Evolutionary conservation across 2,113 vertebrate genomes (phyloP), one percentile per base, ranked within the genome.

Genomic region (Myrmecobius fasciatus): DNA sequence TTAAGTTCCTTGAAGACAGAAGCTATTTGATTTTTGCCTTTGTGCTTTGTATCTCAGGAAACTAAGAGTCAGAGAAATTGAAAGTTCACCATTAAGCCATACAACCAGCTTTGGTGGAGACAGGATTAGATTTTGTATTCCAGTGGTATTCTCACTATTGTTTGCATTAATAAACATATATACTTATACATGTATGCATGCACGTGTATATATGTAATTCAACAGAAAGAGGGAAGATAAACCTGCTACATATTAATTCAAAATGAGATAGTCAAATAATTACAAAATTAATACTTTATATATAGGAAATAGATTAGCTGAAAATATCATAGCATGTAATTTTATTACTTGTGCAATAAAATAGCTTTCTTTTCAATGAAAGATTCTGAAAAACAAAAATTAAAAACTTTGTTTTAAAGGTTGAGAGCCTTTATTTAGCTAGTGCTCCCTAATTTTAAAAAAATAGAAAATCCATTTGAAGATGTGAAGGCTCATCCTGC

Each of bases 401-500:
- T 17, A 67, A 43, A 43, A 75, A 1, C 7, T 75, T 22, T 75
- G 17, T 20, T 83, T 43, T 83, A 17, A 83, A 83, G n/a, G 17
- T 67, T 67, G n/a, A 43, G 67, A 43, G 36, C n/a, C n/a, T 83
- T 83, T 83, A 83, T 43, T 22, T 83, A 43, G 36, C 20, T 83
- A 43, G 43, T 43, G 67, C 6, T 83, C n/a, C 67, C 36, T 43
- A 83, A 43, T 83, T 53, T 6, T 25, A 54, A 26, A 54, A 53
- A 53, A 26, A 75, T 22, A 90, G 25, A 95, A 52, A 52, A 94
- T 88, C 28, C 56, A 46, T 91, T 94, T 60, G 52, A 91, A 90
- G 67, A 54, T 8, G 48, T 25, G 26, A 90, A 22, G 31, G 53
- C 0, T 51, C 56, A 91, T 5, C 91, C 28, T 91, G 25, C 10